Percentiles rank a stretch among this genome's conserved stretches.
Evolutionary conservation across 2,888 invertebrate genomes (phyloP).

Genomic region (Oscheius sp.): DNA sequence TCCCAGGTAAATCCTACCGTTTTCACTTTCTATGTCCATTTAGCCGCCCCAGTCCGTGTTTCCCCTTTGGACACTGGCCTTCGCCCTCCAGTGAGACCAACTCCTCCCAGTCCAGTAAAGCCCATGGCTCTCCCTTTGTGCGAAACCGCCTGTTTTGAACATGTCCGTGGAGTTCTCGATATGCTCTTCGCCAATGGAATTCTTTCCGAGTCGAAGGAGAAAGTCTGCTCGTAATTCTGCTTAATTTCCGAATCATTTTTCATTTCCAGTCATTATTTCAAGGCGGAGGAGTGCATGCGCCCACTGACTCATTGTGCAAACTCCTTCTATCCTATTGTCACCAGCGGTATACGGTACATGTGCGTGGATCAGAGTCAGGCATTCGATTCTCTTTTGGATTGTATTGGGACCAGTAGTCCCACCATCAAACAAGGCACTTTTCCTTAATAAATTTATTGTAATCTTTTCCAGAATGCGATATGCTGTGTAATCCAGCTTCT

Average conservation of each 20-base stretch:
- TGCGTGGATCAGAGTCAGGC: slow-evolving; percentile 57
- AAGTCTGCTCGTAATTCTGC: slow-evolving; percentile 13
- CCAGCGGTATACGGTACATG: slow-evolving; percentile 51
- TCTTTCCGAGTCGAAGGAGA: neutral
- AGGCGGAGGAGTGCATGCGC: slow-evolving; percentile 26
- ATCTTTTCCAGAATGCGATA: slow-evolving; percentile 30
- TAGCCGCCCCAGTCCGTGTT: too few relatives aligned
- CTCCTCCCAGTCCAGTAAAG: neutral
- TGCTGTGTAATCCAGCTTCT: slow-evolving; percentile 13
- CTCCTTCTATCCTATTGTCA: slow-evolving; percentile 17
- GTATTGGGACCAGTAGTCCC: slow-evolving; percentile 42
- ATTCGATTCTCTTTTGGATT: slow-evolving; percentile 54
- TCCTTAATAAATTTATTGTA: neutral
- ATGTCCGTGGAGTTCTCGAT: neutral
- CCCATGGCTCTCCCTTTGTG: neutral
- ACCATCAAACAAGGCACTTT: neutral
- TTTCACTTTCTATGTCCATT: too few relatives aligned
- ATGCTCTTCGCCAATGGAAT: slow-evolving; percentile 15
- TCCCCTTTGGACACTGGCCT: too few relatives aligned
- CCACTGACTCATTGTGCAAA: slow-evolving; percentile 24
- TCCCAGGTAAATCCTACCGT: too few relatives aligned
- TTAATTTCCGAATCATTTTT: neutral
- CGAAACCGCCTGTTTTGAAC: slow-evolving; percentile 19
- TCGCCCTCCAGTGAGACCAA: neutral
- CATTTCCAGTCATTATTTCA: slow-evolving; percentile 19